Conservation (phyloP, 2,888 invertebrate genomes). For the Stenurella melanura region DNA sequence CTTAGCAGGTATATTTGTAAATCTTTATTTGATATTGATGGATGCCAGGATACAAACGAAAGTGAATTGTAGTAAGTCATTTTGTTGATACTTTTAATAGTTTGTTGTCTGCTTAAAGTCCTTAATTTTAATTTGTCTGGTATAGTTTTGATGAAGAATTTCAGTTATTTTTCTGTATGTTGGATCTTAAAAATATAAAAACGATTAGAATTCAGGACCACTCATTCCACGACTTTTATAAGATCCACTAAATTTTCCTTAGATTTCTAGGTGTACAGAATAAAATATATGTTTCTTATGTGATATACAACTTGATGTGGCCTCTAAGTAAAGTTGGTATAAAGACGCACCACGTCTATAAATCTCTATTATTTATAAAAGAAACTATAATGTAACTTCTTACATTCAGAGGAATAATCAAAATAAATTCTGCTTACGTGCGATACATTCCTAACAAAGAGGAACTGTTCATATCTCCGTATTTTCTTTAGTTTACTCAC, state of each 20-base stretch:
- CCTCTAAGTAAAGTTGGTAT: constrained; percentile 28
- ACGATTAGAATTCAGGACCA: not conserved
- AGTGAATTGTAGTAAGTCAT: no score
- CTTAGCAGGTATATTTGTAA: no score
- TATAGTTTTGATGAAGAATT: no score
- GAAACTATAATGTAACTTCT: constrained; percentile 39
- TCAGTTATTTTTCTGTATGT: not conserved
- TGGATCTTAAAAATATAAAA: not conserved
- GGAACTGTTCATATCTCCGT: constrained; percentile 18
- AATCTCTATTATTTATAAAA: constrained; percentile 40
- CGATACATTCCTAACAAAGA: constrained; percentile 11
- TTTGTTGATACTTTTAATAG: no score
- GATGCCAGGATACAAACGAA: no score
- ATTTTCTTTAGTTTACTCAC: constrained; percentile 24
- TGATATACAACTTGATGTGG: constrained; percentile 30
- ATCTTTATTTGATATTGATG: no score
- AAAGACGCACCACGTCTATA: constrained; percentile 33
- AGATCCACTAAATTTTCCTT: constrained; percentile 33
- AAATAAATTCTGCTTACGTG: constrained; percentile 41
- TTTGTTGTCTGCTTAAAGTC: no score
- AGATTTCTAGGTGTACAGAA: constrained; percentile 25
- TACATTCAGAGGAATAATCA: constrained; percentile 41
- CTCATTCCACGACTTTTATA: constrained; percentile 12
- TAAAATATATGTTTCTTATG: constrained; percentile 37
- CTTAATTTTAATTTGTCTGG: no score